Evolutionary conservation across 1,140 invertebrate genomes (phyloP), one percentile per base, ranked within the genome.

Genomic region (Cataglyphis hispanica): DNA sequence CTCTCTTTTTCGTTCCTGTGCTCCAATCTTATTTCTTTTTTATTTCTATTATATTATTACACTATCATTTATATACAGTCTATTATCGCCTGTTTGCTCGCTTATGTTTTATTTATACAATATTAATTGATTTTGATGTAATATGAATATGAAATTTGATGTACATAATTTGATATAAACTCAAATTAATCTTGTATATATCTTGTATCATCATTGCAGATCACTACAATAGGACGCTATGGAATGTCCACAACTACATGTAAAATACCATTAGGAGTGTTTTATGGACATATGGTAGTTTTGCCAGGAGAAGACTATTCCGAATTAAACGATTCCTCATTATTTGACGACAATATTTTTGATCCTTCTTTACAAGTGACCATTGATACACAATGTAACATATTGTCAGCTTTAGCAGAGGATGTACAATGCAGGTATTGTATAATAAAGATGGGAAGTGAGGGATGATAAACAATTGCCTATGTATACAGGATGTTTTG

Each of bases 221-320:
- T 98, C 84, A 98, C 97, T 50, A 97, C 97, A 1, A 98, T 98
- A 87, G 98, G 98, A 34, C 96, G 98, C 10, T 98, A 98, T 92
- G 98, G 98, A 76, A 98, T 98, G 97, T 97, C 97, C 56, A 97
- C 98, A 0, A 98, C 98, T 34, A 97, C 98, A 88, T 98, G 98
- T 91, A 97, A 98, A 94, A 98, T 99, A 72, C 98, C 98, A 1
- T 95, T 99, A 27, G 98, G 98, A n/a, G 97, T 97, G 92, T 99
- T 99, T 94, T 99, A 98, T 92, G 98, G 98, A 2, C 98, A 99
- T 93, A 97, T 98, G 58, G 96, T 98, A 34, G 96, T 98, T 69
- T 93, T 97, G 56, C 97, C 97, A 7, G 97, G 96, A 88, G 97
- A 96, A 94, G 95, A 96, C 84, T 96, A 96, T 85, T 95, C 95